A percentile compares a stretch with the other conserved stretches of the same genome.
Evolutionary conservation across 2,797 vertebrate species (phyloP).

Genomic region (Crax fasciolata): DNA sequence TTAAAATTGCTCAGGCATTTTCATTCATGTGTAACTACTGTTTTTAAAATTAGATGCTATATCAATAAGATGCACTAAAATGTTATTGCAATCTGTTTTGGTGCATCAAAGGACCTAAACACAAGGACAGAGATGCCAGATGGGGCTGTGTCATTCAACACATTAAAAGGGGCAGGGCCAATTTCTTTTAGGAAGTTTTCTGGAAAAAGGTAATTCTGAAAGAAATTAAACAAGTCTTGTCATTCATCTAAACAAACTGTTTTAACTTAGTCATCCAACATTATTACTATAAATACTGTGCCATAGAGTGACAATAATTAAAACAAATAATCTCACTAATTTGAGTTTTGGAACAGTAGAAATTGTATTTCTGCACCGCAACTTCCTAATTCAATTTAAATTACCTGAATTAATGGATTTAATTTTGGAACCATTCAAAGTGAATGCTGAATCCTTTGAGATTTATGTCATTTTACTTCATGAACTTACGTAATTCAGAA

Average conservation of each 20-base stretch:
- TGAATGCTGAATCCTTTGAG: constrained; percentile 32
- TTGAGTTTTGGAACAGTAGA: not conserved
- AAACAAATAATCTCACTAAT: not conserved
- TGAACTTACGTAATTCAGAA: constrained; percentile 4
- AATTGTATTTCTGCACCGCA: not conserved
- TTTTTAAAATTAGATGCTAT: constrained; percentile 50
- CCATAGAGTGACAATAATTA: not conserved
- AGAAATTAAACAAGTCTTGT: not conserved
- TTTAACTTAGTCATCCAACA: not conserved
- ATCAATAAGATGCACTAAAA: not conserved
- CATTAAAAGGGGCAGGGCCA: not conserved
- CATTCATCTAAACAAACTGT: not conserved
- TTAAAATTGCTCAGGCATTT: constrained; percentile 71
- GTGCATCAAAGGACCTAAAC: not conserved
- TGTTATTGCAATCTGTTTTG: not conserved
- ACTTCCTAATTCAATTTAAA: constrained; percentile 41
- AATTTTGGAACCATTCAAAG: constrained; percentile 47
- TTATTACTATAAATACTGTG: not conserved
- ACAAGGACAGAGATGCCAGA: not conserved
- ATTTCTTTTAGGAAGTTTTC: not conserved
- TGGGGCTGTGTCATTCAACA: not conserved
- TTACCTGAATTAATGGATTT: constrained; percentile 54
- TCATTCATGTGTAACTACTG: constrained; percentile 49
- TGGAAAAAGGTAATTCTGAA: not conserved
- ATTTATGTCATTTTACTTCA: constrained; percentile 11